A percentile compares a stretch with the other conserved stretches of the same genome.
Conservation (phyloP, 2,113 vertebrate species). For the Pteronura brasiliensis region DNA sequence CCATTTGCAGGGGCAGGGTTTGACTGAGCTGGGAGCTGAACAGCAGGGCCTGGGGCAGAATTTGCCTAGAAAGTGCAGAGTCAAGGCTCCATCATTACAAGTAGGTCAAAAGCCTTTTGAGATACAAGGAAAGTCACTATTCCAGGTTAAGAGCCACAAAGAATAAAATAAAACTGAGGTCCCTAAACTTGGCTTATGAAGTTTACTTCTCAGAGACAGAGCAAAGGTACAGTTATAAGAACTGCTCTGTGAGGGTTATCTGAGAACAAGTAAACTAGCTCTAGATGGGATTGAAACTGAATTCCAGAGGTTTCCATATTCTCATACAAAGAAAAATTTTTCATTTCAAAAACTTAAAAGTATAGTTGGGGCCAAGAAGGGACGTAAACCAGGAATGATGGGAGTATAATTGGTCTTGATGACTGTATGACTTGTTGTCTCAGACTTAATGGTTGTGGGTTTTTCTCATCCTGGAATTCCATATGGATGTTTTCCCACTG, state of each 20-base stretch:
- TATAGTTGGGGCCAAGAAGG: background rate
- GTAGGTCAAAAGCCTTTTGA: background rate
- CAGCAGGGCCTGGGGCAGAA: background rate
- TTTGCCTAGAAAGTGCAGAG: background rate
- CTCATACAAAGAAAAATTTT: background rate
- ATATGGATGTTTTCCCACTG: background rate
- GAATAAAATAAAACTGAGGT: background rate
- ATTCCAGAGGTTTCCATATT: background rate
- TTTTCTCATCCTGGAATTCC: background rate
- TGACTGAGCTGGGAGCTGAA: background rate
- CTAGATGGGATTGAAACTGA: background rate
- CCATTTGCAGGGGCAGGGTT: background rate
- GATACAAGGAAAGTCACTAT: background rate
- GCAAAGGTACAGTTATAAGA: background rate
- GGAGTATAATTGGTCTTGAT: background rate
- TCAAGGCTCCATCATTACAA: background rate
- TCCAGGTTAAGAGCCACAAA: background rate
- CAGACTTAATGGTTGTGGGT: background rate
- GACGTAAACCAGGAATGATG: background rate
- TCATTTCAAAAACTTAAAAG: background rate
- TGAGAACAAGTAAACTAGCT: background rate
- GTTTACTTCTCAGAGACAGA: background rate
- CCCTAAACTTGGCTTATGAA: background rate
- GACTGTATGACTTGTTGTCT: background rate
- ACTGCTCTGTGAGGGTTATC: background rate